Percentiles rank a stretch among this genome's conserved stretches.
Evolutionary conservation across 2,888 invertebrate genomes (phyloP).

Genomic region (Cristatella mucedo): DNA sequence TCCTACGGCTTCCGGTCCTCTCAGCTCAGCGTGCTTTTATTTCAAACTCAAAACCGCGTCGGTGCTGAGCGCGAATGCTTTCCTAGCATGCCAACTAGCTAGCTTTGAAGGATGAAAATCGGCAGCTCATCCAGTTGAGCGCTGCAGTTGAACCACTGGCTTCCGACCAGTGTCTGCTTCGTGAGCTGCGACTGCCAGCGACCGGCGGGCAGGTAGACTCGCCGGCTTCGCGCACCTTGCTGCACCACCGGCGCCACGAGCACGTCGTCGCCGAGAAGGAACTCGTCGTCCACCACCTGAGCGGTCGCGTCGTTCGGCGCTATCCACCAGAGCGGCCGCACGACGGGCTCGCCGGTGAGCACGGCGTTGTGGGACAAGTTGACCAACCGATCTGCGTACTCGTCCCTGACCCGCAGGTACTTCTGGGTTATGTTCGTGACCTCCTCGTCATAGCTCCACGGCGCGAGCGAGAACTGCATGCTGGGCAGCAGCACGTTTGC

Average conservation of each 20-base stretch:
- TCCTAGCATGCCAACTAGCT: no score
- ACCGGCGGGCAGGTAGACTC: constrained; percentile 24
- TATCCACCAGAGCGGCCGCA: constrained; percentile 73
- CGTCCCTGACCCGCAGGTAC: constrained; percentile 19
- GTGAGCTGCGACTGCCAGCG: constrained; percentile 17
- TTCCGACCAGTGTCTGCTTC: constrained; percentile 14
- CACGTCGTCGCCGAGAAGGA: constrained; percentile 27
- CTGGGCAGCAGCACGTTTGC: constrained; percentile 76
- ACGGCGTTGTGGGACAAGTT: constrained; percentile 19
- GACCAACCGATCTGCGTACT: constrained; percentile 18
- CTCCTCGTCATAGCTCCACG: constrained; percentile 39
- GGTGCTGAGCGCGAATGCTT: no score
- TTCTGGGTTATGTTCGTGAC: constrained; percentile 17
- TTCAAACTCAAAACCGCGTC: no score
- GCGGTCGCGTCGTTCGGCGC: constrained; percentile 64
- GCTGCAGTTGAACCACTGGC: no score
- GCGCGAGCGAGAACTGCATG: constrained; percentile 57
- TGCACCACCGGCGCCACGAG: constrained; percentile 34
- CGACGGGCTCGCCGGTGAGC: constrained; percentile 53
- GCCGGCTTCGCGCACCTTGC: constrained; percentile 19
- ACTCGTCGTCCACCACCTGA: constrained; percentile 57
- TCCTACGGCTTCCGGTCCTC: no score
- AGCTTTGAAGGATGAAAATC: no score
- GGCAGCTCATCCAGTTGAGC: no score
- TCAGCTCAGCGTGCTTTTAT: no score